These are phyloP conservation scores for Meghimatium bilineatum DNA, from an alignment of 2,888 invertebrate species.

Conservation along the genomic window DNA sequence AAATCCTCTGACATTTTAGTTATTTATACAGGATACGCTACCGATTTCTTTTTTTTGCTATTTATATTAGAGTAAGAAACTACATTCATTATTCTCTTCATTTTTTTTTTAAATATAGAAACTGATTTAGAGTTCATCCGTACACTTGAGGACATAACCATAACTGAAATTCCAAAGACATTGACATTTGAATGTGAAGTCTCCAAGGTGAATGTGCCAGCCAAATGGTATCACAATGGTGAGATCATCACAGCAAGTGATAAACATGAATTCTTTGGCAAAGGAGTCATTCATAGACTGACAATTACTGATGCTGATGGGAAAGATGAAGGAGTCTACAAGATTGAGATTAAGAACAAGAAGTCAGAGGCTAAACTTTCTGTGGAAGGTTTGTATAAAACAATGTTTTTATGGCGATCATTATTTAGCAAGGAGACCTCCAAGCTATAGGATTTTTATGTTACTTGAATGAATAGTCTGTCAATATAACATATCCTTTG, in stretches of 20 bases:
- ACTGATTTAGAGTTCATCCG: conserved; percentile 70
- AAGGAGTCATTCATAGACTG: conserved; percentile 70
- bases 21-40: too few relatives aligned
- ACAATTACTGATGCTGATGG: conserved; percentile 67
- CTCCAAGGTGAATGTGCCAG: conserved; percentile 83
- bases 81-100: not conserved
- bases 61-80: too few relatives aligned
- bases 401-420: not conserved
- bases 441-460: too few relatives aligned
- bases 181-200: conserved; percentile 85
- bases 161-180: conserved; percentile 69
- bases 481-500: too few relatives aligned
- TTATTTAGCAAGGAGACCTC: too few relatives aligned
- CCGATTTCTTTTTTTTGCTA: too few relatives aligned
- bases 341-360: conserved; percentile 67
- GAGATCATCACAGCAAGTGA: conserved; percentile 85
- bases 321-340: conserved; percentile 72
- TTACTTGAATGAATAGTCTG: too few relatives aligned
- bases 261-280: conserved; percentile 70
- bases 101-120: conserved; percentile 60
- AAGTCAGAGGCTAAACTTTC: conserved; percentile 72
- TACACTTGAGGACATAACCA: conserved; percentile 70
- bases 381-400: conserved; percentile 69
- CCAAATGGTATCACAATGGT: conserved; percentile 87
- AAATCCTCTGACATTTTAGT: too few relatives aligned